Evolutionary conservation across 2,888 invertebrate genomes (phyloP), one percentile per base, ranked within the genome.

Genomic region (Lepeophtheirus nordmannii): DNA sequence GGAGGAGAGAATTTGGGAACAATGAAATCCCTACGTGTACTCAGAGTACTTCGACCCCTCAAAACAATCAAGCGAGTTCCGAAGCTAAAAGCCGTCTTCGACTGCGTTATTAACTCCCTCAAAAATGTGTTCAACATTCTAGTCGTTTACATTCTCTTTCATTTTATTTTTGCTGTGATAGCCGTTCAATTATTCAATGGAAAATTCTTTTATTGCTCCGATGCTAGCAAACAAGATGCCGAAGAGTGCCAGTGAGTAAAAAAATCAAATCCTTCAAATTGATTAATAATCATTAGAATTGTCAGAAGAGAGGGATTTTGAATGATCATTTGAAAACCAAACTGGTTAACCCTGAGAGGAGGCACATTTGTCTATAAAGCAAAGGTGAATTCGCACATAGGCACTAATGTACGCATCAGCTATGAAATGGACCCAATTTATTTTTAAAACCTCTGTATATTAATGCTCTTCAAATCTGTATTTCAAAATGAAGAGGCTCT

Each of bases 21-120:
- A 73, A 98, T 99, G 79, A 99, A 99, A 81, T 98, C 98, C 74
- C 83, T 99, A 76, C 82, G 98, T 79, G 98, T 99, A 78, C 84
- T 99, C 74, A 84, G 98, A 78, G 98, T 99, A 78, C 83, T 99
- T 74, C 87, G 98, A 82, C 98, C 98, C 74, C 84, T 99, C 76
- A 99, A 99, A 83, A 99, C 98, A 79, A 99, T 99, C 81, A 81
- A 82, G 73, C 72, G 81, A 69, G 80, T 81, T 67, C 81, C 81
- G 30, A 81, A 81, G 72, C 73, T 81, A 66, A 70, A 70, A 67
- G 80, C 81, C 59, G 81, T 81, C 67, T 81, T 81, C 72, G 81
- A 81, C 72, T 81, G 81, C 74, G 81, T 81, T 30, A 80, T 81
- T 57, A 81, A 80, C 71, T 81, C 81, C 9, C 72, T 81, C 71